Base-by-base conservation (phyloP, 92 coral and sea anemone species). In the Zoanthus gigantus region DNA sequence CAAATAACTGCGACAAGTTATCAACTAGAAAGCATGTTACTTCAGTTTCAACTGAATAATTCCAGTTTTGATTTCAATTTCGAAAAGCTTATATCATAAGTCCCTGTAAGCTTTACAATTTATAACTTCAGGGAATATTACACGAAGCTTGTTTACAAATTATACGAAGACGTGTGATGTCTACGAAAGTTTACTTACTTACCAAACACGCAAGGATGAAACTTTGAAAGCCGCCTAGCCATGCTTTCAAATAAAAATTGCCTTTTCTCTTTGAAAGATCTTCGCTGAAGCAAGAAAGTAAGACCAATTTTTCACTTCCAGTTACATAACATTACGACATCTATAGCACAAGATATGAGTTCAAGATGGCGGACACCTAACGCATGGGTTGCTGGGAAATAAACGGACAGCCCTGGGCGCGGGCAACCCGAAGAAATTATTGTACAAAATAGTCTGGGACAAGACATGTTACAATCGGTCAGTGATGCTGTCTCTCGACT, bases 321-420 rank as follows among this genome's bases (percentile, higher is more conserved):
- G 29, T 77, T 58, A 28, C 34, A 58, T 58, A 78, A 60, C 72
- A 74, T 72, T 37, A 11, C 18, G 8, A 37, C 42, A 3, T 32
- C 78, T 9, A 46, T 0, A 6, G 56, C 56, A 17, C 5, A 1
- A 47, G 14, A 74, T n/a, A 61, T 15, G 46, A 28, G 17, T 54
- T 32, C 83, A 78, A 78, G 48, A 78, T 78, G 83, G 83, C 83
- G 83, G 83, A 78, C 54, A 78, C n/a, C 0, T 17, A 58, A 10
- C 71, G 83, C 83, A 78, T 30, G 10, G 83, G 16, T 7, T 78
- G 31, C 3, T 32, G 83, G 83, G 83, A 78, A 18, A 15, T 9
- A 60, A 7, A 7, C 82, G 68, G 66, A 28, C 14, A 42, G 12
- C 30, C 80, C 60, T 76, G 80, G 80, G 80, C 14, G 23, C 23